Evolutionary conservation across 2,797 vertebrate species (phyloP).

Genomic region (Hyperoplus lanceolatus): DNA sequence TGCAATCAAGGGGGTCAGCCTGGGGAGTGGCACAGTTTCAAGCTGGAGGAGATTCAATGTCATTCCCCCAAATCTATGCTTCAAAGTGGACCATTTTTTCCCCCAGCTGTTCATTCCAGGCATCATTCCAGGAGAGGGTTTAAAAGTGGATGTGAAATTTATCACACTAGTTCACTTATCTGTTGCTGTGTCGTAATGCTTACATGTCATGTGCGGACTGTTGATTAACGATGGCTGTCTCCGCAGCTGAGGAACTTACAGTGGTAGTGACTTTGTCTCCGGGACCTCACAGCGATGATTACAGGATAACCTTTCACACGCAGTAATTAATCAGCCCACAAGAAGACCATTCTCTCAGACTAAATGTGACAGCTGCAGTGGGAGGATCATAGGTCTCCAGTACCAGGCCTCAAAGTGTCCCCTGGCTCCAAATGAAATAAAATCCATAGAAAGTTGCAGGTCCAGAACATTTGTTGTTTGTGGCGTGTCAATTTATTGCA

Average conservation of each 20-base stretch:
- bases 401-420: constrained; percentile 61
- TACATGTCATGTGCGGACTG: constrained; percentile 32
- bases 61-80: neutral
- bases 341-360: constrained; percentile 53
- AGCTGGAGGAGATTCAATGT: neutral
- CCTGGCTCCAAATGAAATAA: constrained; percentile 52
- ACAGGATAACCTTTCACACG: constrained; percentile 71
- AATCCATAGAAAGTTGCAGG: constrained; percentile 40
- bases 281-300: constrained; percentile 69
- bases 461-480: constrained; percentile 44
- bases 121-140: constrained; percentile 8
- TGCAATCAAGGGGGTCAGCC: constrained; percentile 21
- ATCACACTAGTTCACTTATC: constrained; percentile 30
- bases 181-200: constrained; percentile 26
- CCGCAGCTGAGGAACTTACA: constrained; percentile 52
- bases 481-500: constrained; percentile 49
- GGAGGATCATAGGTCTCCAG: constrained; percentile 48
- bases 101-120: constrained; percentile 18
- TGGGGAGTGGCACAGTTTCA: constrained; percentile 19
- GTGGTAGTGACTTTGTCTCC: constrained; percentile 57
- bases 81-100: neutral
- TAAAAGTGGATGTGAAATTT: constrained; percentile 15
- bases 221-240: constrained; percentile 71
- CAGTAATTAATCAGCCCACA: constrained; percentile 76
- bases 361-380: constrained; percentile 65